Base-by-base conservation (phyloP, 2,797 vertebrate genomes). In the Phataginus tricuspis region DNA sequence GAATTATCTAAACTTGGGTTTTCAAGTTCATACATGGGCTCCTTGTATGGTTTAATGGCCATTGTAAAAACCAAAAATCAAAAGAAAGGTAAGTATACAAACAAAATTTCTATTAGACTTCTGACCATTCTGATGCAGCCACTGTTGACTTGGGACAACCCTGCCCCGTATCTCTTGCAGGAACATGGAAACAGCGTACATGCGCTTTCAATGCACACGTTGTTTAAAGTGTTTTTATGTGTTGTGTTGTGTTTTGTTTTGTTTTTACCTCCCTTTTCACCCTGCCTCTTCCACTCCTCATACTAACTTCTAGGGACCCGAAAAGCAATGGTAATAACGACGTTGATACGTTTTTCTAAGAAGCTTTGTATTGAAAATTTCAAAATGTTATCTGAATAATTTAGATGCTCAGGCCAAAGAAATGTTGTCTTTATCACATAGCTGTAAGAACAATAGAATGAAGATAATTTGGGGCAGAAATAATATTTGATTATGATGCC, bases 191-290 rank as follows among this genome's bases (percentile, higher is more conserved):
- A 34, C 14, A 18, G 19, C 14, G 0, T 13, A 13, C 1, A 8
- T 4, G 7, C 37, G 19, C 12, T 51, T 49, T 86, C 45, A 34
- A 0, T 4, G 18, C 2, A 84, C n/a, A 86, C 31, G 25, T 27
- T 61, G 3, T 72, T 85, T 42, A 42, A 75, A 64, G 85, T 74
- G 0, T 2, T 97, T 96, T 7, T 61, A 42, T 51, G 61, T 34
- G 39, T 14, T 69, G 12, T 34, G 9, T 68, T 79, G n/a, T 78
- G 15, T 25, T 84, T 21, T 25, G 10, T 77, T 80, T 86, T 49
- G 5, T 21, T 31, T 87, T 93, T 86, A 51, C 25, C 51, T 61
- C 7, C 57, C 34, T 88, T 77, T 57, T 59, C 16, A 71, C 57
- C 5, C 4, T 2, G 2, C 45, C n/a, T 49, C 4, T n/a, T 55